Evolutionary conservation across 2,113 vertebrate species (phyloP), one percentile per base, ranked within the genome.

Genomic region (Phyllostomus discolor): DNA sequence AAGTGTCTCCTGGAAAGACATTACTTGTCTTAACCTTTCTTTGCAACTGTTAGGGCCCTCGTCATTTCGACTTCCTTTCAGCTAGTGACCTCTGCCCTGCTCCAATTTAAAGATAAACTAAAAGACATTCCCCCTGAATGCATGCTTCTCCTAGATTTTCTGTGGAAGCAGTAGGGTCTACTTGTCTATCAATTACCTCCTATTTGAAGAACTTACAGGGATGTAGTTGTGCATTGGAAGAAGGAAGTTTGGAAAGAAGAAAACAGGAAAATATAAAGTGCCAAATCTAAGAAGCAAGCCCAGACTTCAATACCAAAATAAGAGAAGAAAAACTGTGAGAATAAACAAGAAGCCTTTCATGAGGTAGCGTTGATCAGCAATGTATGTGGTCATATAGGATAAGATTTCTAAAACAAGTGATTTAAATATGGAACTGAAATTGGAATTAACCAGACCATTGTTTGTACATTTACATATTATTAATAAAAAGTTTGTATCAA

Each of bases 81-180:
- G 95, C 91, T 83, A 90, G 52, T 97, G 97, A 97, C 97, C 97
- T 97, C 91, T 97, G 97, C 97, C 96, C 97, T 91, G 48, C 66
- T 87, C 91, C 97, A 96, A 97, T 96, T 96, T 96, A 97, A 97
- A 97, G 97, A 96, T 88, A 97, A 98, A 98, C 94, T 62, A 72
- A 96, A 90, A 88, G 95, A 70, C 87, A 90, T 96, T 97, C 95
- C 76, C 94, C 48, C 26, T 87, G 89, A 70, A 94, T 94, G 76
- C 38, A 41, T 79, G 67, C 73, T 95, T 46, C 81, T 92, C 86
- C 75, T 46, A 84, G 70, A 33, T 95, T 96, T 95, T 93, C 16
- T 26, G 50, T 59, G 24, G 46, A 54, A 88, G 64, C 41, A 33
- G 62, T 88, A 26, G 48, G 69, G 91, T 84, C 20, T 64, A 70